Conservation (phyloP, 1,140 invertebrate species). For the Aphaenogaster ashmeadi region DNA sequence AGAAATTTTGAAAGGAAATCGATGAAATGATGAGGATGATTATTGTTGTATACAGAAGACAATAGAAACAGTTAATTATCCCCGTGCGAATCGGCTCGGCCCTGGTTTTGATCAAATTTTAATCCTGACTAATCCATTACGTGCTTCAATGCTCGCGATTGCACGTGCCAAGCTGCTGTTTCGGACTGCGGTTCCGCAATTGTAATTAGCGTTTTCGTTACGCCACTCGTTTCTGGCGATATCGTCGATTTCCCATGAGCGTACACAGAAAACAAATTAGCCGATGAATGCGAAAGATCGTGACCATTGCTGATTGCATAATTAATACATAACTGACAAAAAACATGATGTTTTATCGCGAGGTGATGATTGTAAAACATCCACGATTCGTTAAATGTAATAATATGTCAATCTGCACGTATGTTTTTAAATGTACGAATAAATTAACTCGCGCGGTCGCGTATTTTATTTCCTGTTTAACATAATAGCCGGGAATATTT, state of each 20-base stretch:
- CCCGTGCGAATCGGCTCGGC: background rate
- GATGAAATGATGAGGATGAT: background rate
- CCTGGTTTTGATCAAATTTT: constrained; percentile 65
- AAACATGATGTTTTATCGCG: constrained; percentile 5
- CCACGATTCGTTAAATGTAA: constrained; percentile 12
- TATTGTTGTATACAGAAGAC: background rate
- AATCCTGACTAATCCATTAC: constrained; percentile 61
- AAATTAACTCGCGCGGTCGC: constrained; percentile 5
- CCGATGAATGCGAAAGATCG: constrained; percentile 17
- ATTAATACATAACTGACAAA: constrained; percentile 36
- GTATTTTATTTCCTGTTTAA: background rate
- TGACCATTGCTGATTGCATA: constrained; percentile 29
- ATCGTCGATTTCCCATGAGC: constrained; percentile 52
- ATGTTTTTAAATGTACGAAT: constrained; percentile 7
- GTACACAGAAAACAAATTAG: constrained; percentile 50
- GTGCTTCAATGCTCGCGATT: constrained; percentile 42
- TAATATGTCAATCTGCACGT: background rate
- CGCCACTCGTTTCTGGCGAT: constrained; percentile 27
- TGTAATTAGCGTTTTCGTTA: constrained; percentile 68
- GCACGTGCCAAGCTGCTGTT: constrained; percentile 38
- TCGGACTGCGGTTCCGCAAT: constrained; percentile 35
- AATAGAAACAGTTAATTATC: constrained; percentile 57
- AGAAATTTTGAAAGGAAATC: background rate
- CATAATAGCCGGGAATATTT: background rate
- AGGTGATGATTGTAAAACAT: constrained; percentile 32